Evolutionary conservation across 2,113 vertebrate genomes (phyloP).

Genomic region (Zapornia atra): DNA sequence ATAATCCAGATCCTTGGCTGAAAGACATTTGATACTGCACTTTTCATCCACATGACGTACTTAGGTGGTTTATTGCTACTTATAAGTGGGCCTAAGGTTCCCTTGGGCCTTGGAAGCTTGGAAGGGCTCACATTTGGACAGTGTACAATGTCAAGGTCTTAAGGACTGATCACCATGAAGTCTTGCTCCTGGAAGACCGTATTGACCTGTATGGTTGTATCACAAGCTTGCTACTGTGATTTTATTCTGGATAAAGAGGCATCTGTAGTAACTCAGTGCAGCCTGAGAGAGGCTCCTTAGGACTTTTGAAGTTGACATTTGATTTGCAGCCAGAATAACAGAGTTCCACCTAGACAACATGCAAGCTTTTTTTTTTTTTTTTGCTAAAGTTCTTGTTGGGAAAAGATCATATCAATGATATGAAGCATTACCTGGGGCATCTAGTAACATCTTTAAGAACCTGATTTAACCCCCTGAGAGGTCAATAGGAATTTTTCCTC

Average conservation of each 20-base stretch:
- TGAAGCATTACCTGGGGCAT: not conserved
- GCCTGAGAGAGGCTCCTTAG: conserved; percentile 75
- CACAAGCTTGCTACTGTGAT: conserved; percentile 42
- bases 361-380: not conserved
- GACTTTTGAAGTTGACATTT: conserved; percentile 66
- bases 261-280: conserved; percentile 64
- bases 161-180: conserved; percentile 63
- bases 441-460: not conserved
- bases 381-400: not conserved
- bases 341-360: not conserved
- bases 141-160: conserved; percentile 3
- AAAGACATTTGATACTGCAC: not conserved
- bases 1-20: not conserved
- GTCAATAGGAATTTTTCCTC: not conserved
- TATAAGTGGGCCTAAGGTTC: not conserved
- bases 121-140: conserved; percentile 63
- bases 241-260: conserved; percentile 31
- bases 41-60: not conserved
- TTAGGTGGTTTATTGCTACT: not conserved
- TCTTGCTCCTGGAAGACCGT: conserved; percentile 74
- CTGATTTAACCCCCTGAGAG: conserved; percentile 9
- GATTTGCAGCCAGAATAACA: conserved; percentile 2
- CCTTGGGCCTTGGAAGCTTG: conserved; percentile 52
- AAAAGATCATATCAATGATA: not conserved
- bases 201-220: conserved; percentile 39